Conservation (phyloP, 1,140 invertebrate genomes). For the Drosophila ambigua region DNA sequence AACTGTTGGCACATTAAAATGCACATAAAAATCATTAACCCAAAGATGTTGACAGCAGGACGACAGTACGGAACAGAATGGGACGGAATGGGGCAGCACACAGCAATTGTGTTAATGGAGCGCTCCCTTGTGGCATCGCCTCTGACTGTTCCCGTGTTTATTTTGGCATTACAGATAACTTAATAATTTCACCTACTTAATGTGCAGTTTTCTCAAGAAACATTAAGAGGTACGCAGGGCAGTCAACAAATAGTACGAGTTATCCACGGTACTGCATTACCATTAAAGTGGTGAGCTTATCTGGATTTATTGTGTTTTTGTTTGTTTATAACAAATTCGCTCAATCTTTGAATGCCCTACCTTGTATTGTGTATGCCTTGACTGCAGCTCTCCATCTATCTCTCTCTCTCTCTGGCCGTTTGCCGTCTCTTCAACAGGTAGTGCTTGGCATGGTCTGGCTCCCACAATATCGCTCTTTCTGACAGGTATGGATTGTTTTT, state of each 20-base stretch:
- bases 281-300: no score
- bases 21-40: constrained; percentile 65
- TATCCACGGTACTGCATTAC: no score
- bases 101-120: constrained; percentile 48
- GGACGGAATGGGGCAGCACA: not conserved
- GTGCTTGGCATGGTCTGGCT: not conserved
- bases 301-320: no score
- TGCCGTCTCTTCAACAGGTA: constrained; percentile 34
- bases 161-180: constrained; percentile 55
- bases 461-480: not conserved
- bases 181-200: constrained; percentile 64
- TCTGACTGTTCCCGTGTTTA: constrained; percentile 29
- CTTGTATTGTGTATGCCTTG: no score
- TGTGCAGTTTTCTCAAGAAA: constrained; percentile 36
- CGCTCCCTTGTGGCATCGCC: not conserved
- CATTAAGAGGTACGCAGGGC: no score
- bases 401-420: not conserved
- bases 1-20: constrained; percentile 61
- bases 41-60: constrained; percentile 45
- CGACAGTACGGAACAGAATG: not conserved
- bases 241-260: no score
- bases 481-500: not conserved
- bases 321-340: no score
- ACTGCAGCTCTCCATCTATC: no score
- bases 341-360: not conserved